Conservation (phyloP, 1,140 invertebrate genomes). For the Drosophila tropicalis region DNA sequence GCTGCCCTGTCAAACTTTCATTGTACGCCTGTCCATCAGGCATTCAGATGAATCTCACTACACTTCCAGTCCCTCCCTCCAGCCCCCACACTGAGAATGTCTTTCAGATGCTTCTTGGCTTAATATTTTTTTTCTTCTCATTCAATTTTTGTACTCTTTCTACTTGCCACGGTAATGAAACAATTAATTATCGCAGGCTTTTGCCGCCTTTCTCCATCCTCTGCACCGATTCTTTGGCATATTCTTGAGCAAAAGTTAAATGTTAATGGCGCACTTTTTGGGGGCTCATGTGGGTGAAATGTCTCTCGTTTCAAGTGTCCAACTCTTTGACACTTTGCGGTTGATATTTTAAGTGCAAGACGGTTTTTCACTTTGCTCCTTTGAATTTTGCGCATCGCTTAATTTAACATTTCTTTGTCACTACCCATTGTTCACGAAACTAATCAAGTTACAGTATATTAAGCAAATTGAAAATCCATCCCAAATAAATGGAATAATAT, state of each 20-base stretch:
- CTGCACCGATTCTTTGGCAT: slow-evolving; percentile 35
- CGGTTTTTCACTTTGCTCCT: neutral
- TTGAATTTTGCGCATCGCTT: slow-evolving; percentile 33
- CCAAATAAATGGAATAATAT: too few species aligned
- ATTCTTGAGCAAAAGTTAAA: slow-evolving; percentile 46
- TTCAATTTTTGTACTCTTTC: slow-evolving; percentile 47
- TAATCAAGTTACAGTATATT: neutral
- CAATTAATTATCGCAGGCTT: slow-evolving; percentile 70
- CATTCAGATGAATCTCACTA: slow-evolving; percentile 7
- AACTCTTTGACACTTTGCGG: slow-evolving; percentile 78
- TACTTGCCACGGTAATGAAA: slow-evolving; percentile 65
- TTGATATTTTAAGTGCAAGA: slow-evolving; percentile 72
- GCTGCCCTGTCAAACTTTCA: slow-evolving; percentile 69
- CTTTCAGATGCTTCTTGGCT: slow-evolving; percentile 22
- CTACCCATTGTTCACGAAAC: slow-evolving; percentile 1
- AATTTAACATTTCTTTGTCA: slow-evolving; percentile 1
- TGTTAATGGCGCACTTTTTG: slow-evolving; percentile 48
- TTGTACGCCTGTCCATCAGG: slow-evolving; percentile 52
- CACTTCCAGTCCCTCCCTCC: neutral
- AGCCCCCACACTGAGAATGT: neutral
- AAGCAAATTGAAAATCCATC: neutral
- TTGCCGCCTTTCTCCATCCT: slow-evolving; percentile 20
- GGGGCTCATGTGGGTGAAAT: slow-evolving; percentile 54
- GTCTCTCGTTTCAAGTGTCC: slow-evolving; percentile 68
- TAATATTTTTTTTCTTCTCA: slow-evolving; percentile 7